phyloP scores from a whole-genome alignment of 2,797 vertebrate species.

The Ceryle rudis region DNA sequence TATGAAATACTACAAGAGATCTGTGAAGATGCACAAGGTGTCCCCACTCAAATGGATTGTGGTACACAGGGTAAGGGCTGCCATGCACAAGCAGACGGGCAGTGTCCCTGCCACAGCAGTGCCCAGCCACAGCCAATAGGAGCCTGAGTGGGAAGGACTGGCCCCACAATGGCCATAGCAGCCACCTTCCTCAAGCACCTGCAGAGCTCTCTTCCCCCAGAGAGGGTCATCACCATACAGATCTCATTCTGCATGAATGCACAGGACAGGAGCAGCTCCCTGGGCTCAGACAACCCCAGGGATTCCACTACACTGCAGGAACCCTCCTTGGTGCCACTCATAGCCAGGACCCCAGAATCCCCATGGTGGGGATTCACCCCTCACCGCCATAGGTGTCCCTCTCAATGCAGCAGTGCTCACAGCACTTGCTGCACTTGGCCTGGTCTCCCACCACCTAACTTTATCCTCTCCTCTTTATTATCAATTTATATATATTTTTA shows the following conservation, averaged over 20 bases:
- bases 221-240: fast-evolving
- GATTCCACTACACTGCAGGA: not conserved
- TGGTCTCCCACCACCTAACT: not conserved
- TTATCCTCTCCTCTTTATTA: not conserved
- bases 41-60: fast-evolving
- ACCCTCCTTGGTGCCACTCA: not conserved
- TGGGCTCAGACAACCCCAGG: fast-evolving
- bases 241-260: fast-evolving
- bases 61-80: fast-evolving
- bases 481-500: not conserved
- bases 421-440: not conserved
- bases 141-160: not conserved
- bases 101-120: not conserved
- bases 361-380: fast-evolving
- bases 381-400: not conserved
- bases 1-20: not conserved
- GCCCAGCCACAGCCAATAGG: not conserved
- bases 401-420: not conserved
- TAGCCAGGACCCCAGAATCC: not conserved
- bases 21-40: not conserved
- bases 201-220: not conserved
- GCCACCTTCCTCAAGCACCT: not conserved
- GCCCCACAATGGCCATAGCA: fast-evolving
- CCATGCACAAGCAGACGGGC: fast-evolving
- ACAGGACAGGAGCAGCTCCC: not conserved